Conservation (phyloP, 2,888 invertebrate species). For the Micoletzkya japonica region DNA sequence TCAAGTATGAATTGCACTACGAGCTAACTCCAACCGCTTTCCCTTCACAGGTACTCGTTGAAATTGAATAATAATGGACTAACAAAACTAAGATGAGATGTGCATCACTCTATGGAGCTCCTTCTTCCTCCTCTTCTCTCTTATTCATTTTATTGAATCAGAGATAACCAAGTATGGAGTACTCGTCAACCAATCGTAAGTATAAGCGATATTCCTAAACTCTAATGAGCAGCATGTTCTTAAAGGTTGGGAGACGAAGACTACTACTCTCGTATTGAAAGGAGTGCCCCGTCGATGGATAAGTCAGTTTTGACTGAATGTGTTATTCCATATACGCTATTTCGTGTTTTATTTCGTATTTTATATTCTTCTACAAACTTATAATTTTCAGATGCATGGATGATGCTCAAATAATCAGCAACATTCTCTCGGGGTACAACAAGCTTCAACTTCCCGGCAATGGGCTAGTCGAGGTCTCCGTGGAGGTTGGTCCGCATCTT, state of each 20-base stretch:
- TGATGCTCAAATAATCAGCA: constrained; percentile 44
- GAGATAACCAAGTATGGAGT: constrained; percentile 29
- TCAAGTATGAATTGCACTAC: no score
- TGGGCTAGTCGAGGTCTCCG: constrained; percentile 57
- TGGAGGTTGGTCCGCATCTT: constrained; percentile 47
- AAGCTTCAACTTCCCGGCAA: constrained; percentile 58
- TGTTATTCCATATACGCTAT: not conserved
- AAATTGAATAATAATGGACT: no score
- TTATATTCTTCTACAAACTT: not conserved
- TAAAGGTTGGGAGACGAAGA: constrained; percentile 10
- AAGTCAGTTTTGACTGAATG: constrained; percentile 3
- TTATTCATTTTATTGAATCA: not conserved
- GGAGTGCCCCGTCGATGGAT: not conserved
- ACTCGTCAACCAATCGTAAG: constrained; percentile 29
- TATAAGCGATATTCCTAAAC: not conserved
- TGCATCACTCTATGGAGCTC: no score
- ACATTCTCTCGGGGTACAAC: constrained; percentile 54
- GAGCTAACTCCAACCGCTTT: no score
- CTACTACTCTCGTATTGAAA: not conserved
- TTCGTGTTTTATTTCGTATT: not conserved
- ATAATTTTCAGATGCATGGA: constrained; percentile 45
- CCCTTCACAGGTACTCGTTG: no score
- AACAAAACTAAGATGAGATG: no score
- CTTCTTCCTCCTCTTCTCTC: no score
- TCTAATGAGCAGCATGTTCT: not conserved